These are phyloP conservation scores for Rhizoglyphus robini DNA, from an alignment of 1,140 invertebrate genomes.

Conservation along the genomic window DNA sequence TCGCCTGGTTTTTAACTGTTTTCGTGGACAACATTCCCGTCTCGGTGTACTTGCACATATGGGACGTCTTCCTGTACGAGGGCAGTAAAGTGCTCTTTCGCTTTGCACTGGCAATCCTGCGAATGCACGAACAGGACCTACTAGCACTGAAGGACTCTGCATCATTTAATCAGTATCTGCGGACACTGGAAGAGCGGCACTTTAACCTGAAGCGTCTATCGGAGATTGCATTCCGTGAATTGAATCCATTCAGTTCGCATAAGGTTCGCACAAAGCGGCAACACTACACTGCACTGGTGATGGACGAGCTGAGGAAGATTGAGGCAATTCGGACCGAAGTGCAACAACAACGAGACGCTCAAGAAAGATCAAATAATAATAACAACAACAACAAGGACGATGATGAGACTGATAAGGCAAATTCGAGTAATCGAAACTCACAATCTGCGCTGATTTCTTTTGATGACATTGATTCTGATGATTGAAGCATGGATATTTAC, in stretches of 20 bases:
- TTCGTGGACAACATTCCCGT: slow-evolving; percentile 43
- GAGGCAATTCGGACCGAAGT: background rate
- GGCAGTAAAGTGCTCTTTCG: slow-evolving; percentile 45
- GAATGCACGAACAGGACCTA: slow-evolving; percentile 39
- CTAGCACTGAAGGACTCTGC: slow-evolving; percentile 33
- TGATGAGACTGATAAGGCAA: too few species aligned
- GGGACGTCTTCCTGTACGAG: slow-evolving; percentile 47
- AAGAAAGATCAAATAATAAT: background rate
- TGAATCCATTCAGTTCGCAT: slow-evolving; percentile 40
- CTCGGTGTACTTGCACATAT: slow-evolving; percentile 41
- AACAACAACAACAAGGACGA: background rate
- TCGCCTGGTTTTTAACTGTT: slow-evolving; percentile 46
- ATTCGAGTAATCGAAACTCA: background rate
- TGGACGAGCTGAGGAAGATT: slow-evolving; percentile 17
- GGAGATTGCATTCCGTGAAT: slow-evolving; percentile 37
- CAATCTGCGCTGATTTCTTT: background rate
- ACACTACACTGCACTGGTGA: slow-evolving; percentile 28
- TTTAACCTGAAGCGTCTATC: slow-evolving; percentile 34
- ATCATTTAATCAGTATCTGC: slow-evolving; percentile 35
- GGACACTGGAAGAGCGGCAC: slow-evolving; percentile 35
- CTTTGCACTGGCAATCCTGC: slow-evolving; percentile 43
- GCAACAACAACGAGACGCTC: background rate
- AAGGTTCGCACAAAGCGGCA: slow-evolving; percentile 33
- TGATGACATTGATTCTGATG: background rate
- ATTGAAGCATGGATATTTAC: too few species aligned